Evolutionary conservation across 2,888 invertebrate species (phyloP).

Genomic region (Aplocera efformata): DNA sequence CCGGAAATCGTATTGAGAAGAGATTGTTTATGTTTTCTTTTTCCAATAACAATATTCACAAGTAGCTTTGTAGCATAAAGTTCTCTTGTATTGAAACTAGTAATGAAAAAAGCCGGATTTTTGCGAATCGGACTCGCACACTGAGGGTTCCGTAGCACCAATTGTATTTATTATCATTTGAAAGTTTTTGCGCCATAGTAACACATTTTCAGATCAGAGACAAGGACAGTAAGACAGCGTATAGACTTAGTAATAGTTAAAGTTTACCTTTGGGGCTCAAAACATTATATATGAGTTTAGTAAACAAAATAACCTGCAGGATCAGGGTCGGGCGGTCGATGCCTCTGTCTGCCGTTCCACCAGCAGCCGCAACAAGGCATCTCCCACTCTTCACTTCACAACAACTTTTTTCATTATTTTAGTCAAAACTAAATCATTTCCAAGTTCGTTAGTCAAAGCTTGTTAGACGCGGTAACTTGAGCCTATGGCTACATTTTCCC

Average conservation of each 20-base stretch:
- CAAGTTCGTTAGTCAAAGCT: slow-evolving; percentile 8
- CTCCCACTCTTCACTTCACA: slow-evolving; percentile 31
- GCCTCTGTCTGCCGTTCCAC: slow-evolving; percentile 75
- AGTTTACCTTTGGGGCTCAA: too few relatives aligned
- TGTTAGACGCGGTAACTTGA: slow-evolving; percentile 21
- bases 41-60: too few relatives aligned
- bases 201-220: too few relatives aligned
- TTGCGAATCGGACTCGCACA: too few relatives aligned
- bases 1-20: not conserved
- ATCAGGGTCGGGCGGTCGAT: slow-evolving; percentile 65
- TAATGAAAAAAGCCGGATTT: too few relatives aligned
- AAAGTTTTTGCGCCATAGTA: too few relatives aligned
- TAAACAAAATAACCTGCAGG: slow-evolving; percentile 65
- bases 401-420: slow-evolving; percentile 13
- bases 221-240: too few relatives aligned
- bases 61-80: too few relatives aligned
- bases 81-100: too few relatives aligned
- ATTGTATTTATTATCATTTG: too few relatives aligned
- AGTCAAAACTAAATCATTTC: slow-evolving; percentile 7
- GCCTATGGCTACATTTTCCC: slow-evolving; percentile 28
- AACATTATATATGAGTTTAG: slow-evolving; percentile 11
- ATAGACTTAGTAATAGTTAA: too few relatives aligned
- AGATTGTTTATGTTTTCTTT: not conserved
- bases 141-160: too few relatives aligned
- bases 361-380: slow-evolving; percentile 77